Conservation (phyloP, 1,140 invertebrate genomes). For the Zaprionus capensis region DNA sequence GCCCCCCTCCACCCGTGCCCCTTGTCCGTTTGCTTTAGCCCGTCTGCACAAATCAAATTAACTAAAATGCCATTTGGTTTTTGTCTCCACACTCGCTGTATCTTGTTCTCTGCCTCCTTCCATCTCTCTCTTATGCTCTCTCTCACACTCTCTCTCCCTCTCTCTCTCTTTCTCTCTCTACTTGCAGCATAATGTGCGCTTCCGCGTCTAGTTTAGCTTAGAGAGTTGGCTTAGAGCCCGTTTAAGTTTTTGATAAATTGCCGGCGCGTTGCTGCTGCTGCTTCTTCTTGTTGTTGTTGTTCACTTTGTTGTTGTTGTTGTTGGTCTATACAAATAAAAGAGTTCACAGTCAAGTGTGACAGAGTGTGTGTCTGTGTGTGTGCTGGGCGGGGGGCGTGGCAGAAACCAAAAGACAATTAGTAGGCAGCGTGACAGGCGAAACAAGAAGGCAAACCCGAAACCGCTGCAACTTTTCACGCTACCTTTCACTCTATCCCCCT, state of each 20-base stretch:
- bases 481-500: not conserved
- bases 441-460: slow-evolving; percentile 46
- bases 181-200: slow-evolving; percentile 81
- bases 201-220: slow-evolving; percentile 74
- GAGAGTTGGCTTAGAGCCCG: slow-evolving; percentile 69
- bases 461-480: slow-evolving; percentile 54
- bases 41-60: slow-evolving; percentile 75
- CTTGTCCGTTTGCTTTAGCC: slow-evolving; percentile 4
- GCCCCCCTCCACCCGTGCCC: not conserved
- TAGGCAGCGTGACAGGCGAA: slow-evolving; percentile 62
- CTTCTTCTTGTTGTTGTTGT: not conserved
- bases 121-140: slow-evolving; percentile 12
- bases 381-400: slow-evolving; percentile 15
- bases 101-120: slow-evolving; percentile 12
- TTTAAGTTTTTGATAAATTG: slow-evolving; percentile 80
- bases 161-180: slow-evolving; percentile 49
- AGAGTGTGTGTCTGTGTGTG: not conserved
- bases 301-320: slow-evolving; percentile 12
- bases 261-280: slow-evolving; percentile 42
- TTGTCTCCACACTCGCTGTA: slow-evolving; percentile 58
- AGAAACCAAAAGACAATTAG: slow-evolving; percentile 82
- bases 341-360: slow-evolving; percentile 11
- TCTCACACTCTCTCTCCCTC: not conserved
- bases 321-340: slow-evolving; percentile 10
- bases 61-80: slow-evolving; percentile 82